Evolutionary conservation across 2,113 vertebrate genomes (phyloP).

Genomic region (Antechinus stuartii): DNA sequence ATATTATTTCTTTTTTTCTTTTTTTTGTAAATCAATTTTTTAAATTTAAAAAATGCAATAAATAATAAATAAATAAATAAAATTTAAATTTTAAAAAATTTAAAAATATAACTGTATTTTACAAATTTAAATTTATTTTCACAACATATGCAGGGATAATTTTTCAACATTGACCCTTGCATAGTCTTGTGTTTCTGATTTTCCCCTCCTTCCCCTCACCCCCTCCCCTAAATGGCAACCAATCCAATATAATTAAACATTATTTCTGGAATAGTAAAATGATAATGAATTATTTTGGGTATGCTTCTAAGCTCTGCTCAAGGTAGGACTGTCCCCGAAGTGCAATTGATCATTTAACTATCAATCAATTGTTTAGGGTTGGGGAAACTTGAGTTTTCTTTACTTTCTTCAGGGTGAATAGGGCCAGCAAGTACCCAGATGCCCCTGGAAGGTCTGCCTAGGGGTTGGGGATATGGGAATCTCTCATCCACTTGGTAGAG

Average conservation of each 20-base stretch:
- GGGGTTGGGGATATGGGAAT: neutral
- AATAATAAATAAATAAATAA: too few relatives aligned
- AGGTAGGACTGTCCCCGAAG: neutral
- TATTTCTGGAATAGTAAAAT: accelerated
- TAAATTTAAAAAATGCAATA: too few relatives aligned
- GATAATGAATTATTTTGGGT: neutral
- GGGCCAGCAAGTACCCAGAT: neutral
- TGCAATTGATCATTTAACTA: accelerated
- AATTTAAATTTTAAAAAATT: too few relatives aligned
- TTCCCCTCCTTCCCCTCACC: too few relatives aligned
- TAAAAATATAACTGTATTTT: too few relatives aligned
- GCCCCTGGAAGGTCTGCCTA: neutral
- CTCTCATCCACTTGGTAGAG: neutral
- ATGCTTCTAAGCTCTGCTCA: neutral
- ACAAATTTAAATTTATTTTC: too few relatives aligned
- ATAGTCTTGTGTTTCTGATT: too few relatives aligned
- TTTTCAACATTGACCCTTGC: too few relatives aligned
- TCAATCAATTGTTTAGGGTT: neutral
- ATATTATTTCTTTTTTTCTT: accelerated
- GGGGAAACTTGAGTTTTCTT: neutral
- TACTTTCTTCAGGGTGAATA: neutral
- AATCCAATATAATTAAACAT: too few relatives aligned
- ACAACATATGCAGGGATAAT: too few relatives aligned
- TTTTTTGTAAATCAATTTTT: too few relatives aligned
- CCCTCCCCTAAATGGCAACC: too few relatives aligned